Evolutionary conservation across 2,113 vertebrate genomes (phyloP).

Genomic region (Myotis brandtii): DNA sequence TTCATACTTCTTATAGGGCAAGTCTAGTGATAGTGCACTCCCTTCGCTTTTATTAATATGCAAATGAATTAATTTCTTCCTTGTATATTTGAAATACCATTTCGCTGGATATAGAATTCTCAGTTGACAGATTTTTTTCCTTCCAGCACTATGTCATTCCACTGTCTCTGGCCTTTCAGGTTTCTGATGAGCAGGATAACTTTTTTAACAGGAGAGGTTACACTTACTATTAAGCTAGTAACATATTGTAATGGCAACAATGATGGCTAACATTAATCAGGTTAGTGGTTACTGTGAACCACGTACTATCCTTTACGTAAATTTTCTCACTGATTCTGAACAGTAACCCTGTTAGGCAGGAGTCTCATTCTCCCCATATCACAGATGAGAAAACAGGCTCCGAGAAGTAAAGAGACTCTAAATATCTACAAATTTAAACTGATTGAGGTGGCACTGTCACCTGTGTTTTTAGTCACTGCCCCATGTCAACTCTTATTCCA

Average conservation of each 20-base stretch:
- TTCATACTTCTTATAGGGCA: background rate
- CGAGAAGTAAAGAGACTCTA: background rate
- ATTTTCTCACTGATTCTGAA: background rate
- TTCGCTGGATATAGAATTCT: background rate
- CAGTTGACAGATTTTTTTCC: background rate
- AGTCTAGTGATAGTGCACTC: background rate
- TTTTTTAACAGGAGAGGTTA: background rate
- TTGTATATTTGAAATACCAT: background rate
- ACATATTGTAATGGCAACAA: rapidly evolving
- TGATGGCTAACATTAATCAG: rapidly evolving
- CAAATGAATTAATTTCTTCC: background rate
- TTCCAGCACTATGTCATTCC: background rate
- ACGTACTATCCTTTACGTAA: background rate
- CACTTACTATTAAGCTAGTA: background rate
- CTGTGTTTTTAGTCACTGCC: background rate
- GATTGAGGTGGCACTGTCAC: background rate
- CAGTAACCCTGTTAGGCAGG: background rate
- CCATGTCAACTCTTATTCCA: background rate
- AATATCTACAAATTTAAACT: background rate
- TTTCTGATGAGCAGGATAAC: background rate
- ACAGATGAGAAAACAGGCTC: background rate
- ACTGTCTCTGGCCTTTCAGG: background rate
- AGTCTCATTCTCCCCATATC: background rate
- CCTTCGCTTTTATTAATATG: background rate
- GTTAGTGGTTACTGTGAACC: background rate